Conservation (phyloP, 1,140 invertebrate species). For the Steinernema khuongi region DNA sequence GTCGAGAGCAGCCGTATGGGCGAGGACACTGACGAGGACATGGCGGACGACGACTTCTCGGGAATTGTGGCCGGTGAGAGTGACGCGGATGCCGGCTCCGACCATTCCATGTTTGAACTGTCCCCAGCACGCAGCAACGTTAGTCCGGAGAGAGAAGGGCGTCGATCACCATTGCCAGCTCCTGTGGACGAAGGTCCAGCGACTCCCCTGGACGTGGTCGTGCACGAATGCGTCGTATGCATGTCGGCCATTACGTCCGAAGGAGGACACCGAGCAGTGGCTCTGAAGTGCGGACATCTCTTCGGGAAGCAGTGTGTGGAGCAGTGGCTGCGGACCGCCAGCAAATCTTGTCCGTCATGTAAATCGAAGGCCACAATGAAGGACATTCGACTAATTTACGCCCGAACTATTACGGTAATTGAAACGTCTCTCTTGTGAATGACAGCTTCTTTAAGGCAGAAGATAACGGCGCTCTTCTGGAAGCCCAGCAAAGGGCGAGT, state of each 20-base stretch:
- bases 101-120: no score
- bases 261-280: neutral
- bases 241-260: neutral
- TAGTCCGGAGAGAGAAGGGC: no score
- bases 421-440: neutral
- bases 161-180: neutral
- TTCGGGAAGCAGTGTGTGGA: neutral
- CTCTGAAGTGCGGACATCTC: neutral
- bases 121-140: no score
- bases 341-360: neutral
- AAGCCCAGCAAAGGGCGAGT: neutral
- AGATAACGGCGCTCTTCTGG: neutral
- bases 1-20: no score
- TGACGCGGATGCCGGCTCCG: no score
- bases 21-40: no score
- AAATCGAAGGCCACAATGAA: neutral
- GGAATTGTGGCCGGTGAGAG: no score
- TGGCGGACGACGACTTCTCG: no score
- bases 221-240: neutral
- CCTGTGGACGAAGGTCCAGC: neutral
- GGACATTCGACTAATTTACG: neutral
- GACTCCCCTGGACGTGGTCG: neutral
- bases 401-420: neutral
- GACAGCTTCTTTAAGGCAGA: neutral
- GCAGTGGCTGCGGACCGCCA: neutral